Evolutionary conservation across 2,888 invertebrate genomes (phyloP), one percentile per base, ranked within the genome.

Genomic region (Xestia c-nigrum): DNA sequence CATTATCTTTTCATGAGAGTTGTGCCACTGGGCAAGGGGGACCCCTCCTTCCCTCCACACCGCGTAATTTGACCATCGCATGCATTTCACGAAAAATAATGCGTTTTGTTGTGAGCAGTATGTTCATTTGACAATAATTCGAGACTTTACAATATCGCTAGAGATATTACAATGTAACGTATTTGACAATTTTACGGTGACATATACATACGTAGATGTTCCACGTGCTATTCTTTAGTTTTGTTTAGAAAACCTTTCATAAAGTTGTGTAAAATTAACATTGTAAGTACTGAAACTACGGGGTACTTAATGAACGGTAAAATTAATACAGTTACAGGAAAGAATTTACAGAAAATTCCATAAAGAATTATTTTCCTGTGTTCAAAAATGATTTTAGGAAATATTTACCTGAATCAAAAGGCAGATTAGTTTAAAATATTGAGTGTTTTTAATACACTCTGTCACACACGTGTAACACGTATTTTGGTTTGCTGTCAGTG

Each of bases 311-410:
- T 21, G 38, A 57, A 61, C 24, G 47, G 71, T 72, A 61, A 77
- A 81, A 82, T 81, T 16, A 19, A 1, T 72, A 55, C 47, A 57
- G 24, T 40, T 73, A 76, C 73, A 81, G 83, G 81, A 65, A 74
- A 63, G 9, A 50, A 40, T 50, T 70, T 63, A 16, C 5, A 63
- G 68, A 50, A 16, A 66, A 82, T 72, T 52, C 50, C 16, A 55
- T 50, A 19, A 50, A 47, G 0, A 57, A 65, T 31, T 21, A 31
- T 76, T 77, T 77, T 72, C 83, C 83, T 83, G 52, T 43, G 40
- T n/a, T 64, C 6, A 38, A 73, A 43, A 59, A 31, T 43, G 21
- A 46, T n/a, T 52, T 16, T 47, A 57, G 12, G 63, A 14, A 19
- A 14, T 31, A 46, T 50, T 19, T 63, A 57, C 50, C 31, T 59